A percentile compares a stretch with the other conserved stretches of the same genome.
phyloP scores from a whole-genome alignment of 2,113 vertebrate species.

The Erythrocebus patas region DNA sequence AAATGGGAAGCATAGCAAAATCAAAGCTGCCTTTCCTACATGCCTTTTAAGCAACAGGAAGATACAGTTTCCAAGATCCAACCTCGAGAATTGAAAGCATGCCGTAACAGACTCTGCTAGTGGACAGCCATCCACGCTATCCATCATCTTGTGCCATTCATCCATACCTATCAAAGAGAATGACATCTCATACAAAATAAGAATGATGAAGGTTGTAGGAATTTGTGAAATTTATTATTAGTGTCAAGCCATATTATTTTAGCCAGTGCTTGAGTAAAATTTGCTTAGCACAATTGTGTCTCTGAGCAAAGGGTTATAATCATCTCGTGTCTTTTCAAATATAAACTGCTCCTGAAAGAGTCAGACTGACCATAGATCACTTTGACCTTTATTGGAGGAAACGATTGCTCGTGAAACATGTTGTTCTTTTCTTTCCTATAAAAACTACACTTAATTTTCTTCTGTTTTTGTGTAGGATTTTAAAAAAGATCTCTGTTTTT shows the following conservation, averaged over 20 bases:
- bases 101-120: conserved; percentile 55
- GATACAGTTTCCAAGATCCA: conserved; percentile 61
- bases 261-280: conserved; percentile 73
- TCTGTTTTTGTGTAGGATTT: not conserved
- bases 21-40: not conserved
- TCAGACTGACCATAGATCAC: not conserved
- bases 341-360: not conserved
- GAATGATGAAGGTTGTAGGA: conserved; percentile 72
- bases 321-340: conserved; percentile 41
- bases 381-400: not conserved
- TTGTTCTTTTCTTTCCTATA: not conserved
- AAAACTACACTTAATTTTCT: not conserved
- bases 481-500: not conserved
- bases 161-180: conserved; percentile 71
- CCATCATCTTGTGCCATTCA: conserved; percentile 58
- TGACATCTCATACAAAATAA: conserved; percentile 79
- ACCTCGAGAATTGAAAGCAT: conserved; percentile 25
- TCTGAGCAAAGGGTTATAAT: conserved; percentile 71
- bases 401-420: not conserved
- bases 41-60: conserved; percentile 12
- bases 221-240: conserved; percentile 77
- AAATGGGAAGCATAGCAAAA: not conserved
- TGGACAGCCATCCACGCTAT: conserved; percentile 30
- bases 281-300: conserved; percentile 60
- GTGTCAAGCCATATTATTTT: conserved; percentile 77